Percentiles rank a stretch among this genome's conserved stretches.
These are phyloP conservation scores for Mus minutoides DNA, from an alignment of 2,797 vertebrate species.

Conservation along the genomic window DNA sequence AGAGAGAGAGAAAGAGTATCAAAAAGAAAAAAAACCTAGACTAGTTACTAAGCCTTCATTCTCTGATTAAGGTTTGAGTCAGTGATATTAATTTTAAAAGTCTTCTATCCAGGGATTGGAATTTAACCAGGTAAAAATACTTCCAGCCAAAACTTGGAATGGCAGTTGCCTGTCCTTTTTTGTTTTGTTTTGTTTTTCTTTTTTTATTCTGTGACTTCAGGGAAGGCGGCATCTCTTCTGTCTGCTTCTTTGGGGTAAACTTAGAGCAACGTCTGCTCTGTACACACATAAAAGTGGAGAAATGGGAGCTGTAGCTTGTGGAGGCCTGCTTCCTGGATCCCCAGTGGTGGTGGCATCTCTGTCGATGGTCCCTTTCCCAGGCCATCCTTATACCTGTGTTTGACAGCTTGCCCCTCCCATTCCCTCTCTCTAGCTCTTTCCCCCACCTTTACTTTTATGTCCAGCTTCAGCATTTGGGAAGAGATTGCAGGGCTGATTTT, in stretches of 20 bases:
- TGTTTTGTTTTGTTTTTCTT: not conserved
- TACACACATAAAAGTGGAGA: not conserved
- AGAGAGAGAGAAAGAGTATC: not conserved
- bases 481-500: slow-evolving; percentile 35
- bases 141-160: slow-evolving; percentile 36
- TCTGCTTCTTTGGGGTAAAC: slow-evolving; percentile 14
- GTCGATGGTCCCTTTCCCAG: not conserved
- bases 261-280: not conserved
- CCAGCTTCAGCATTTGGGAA: slow-evolving; percentile 34
- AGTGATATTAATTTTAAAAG: slow-evolving; percentile 82
- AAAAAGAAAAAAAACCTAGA: slow-evolving; percentile 34
- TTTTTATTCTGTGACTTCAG: slow-evolving; percentile 17
- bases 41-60: slow-evolving; percentile 77
- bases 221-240: slow-evolving; percentile 23
- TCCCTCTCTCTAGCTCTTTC: not conserved
- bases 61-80: slow-evolving; percentile 84
- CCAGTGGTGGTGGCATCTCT: not conserved
- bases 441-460: slow-evolving; percentile 11
- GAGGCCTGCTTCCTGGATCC: not conserved
- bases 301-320: not conserved
- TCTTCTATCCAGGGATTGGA: slow-evolving; percentile 82
- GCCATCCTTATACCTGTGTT: not conserved
- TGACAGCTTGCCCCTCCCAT: not conserved
- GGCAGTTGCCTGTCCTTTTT: slow-evolving; percentile 15
- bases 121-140: slow-evolving; percentile 83